Evolutionary conservation across 1,140 invertebrate species (phyloP).

Genomic region (Propsilocerus akamusi): DNA sequence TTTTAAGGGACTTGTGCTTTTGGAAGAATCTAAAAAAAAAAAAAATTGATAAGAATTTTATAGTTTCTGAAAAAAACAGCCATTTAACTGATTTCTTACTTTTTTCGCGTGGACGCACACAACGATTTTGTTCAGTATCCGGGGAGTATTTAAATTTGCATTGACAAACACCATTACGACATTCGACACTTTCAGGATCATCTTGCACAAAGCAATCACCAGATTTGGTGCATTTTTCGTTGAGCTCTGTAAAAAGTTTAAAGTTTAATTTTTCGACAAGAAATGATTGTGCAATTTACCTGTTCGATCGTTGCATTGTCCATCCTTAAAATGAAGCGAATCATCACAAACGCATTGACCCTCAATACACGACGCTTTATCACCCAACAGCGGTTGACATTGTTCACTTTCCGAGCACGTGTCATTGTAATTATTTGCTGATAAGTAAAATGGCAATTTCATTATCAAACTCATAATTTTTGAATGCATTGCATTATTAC

Average conservation of each 20-base stretch:
- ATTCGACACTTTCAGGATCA: constrained; percentile 24
- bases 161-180: constrained; percentile 29
- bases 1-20: constrained; percentile 24
- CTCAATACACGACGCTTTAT: constrained; percentile 13
- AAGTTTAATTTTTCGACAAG: neutral
- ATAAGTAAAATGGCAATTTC: neutral
- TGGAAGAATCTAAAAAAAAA: constrained; percentile 21
- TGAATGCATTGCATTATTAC: constrained; percentile 8
- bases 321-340: constrained; percentile 16
- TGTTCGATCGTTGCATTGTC: constrained; percentile 15
- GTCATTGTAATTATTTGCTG: constrained; percentile 17
- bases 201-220: constrained; percentile 26
- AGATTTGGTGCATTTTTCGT: constrained; percentile 21
- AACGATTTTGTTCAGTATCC: constrained; percentile 17
- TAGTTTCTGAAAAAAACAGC: neutral
- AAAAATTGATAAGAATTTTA: neutral
- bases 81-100: constrained; percentile 11
- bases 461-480: neutral
- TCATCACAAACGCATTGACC: constrained; percentile 18
- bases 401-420: constrained; percentile 20
- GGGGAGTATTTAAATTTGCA: constrained; percentile 26
- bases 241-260: constrained; percentile 17
- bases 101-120: constrained; percentile 20
- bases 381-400: constrained; percentile 17
- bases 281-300: constrained; percentile 9